phyloP scores from a whole-genome alignment of 2,797 vertebrate species.

The Triplophysa bombifrons region DNA sequence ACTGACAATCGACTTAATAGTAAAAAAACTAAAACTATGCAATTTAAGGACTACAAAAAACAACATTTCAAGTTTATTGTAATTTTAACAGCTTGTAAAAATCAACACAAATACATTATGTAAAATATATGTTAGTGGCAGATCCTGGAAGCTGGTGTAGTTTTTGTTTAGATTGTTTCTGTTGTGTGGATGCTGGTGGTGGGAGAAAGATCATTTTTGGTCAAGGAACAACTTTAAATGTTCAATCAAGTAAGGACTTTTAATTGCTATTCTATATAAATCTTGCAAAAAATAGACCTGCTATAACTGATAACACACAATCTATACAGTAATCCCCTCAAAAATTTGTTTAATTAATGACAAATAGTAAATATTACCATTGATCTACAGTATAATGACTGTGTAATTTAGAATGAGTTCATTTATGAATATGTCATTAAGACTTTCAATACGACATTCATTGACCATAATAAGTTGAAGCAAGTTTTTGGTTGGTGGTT shows the following conservation, averaged over 20 bases:
- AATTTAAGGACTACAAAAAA: not conserved
- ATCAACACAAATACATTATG: not conserved
- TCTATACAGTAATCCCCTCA: not conserved
- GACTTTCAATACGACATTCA: not conserved
- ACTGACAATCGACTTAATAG: too few species aligned
- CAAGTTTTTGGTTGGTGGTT: conserved; percentile 2
- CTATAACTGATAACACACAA: not conserved
- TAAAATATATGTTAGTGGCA: not conserved
- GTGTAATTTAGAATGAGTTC: too few species aligned
- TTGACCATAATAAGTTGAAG: not conserved
- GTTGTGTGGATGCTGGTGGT: conserved; percentile 44
- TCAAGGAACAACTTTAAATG: conserved; percentile 37
- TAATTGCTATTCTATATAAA: not conserved
- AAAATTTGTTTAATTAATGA: not conserved
- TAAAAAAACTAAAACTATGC: not conserved
- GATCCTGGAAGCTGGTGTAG: not conserved
- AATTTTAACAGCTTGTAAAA: not conserved
- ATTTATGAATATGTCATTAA: not conserved
- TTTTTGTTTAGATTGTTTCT: not conserved
- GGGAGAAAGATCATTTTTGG: conserved; percentile 46
- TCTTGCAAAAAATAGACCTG: not conserved
- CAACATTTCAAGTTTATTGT: not conserved
- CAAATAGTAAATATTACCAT: not conserved
- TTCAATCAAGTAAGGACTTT: conserved; percentile 49
- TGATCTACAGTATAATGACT: too few species aligned